Base-by-base conservation (phyloP, 2,888 invertebrate species). In the Polia nebulosa region DNA sequence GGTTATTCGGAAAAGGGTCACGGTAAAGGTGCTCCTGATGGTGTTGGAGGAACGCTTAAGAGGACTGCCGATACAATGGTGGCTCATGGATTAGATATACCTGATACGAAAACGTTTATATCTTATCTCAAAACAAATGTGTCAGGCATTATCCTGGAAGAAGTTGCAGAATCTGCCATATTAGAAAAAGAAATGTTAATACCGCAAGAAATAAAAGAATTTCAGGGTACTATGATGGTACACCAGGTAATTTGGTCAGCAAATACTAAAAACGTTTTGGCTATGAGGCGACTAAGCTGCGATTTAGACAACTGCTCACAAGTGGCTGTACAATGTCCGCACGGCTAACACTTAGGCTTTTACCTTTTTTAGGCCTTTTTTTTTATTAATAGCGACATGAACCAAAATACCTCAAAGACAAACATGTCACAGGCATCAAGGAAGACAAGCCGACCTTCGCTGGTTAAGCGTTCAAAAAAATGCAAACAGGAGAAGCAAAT, bases 1-100 rank as follows among this genome's bases (percentile, higher is more conserved):
- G n/a, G n/a, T n/a, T 70, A 59, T 34, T 57, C 55, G 22, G 69
- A 70, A 70, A 45, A 29, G 22, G 69, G 58, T 47, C 68, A 60
- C 52, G 58, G 67, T 22, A 72, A 67, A 51, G 72, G 67, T 39
- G 70, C 69, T 39, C 62, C 69, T 36, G 69, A 62, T 59, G 65
- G 70, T 49, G 65, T 70, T 22, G 73, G 64, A 32, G 68, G 57
- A 32, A 45, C 41, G 29, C 60, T 65, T n/a, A 68, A 68, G 22
- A 49, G 57, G 20, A 57, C 56, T n/a, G 56, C 61, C 22, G 64
- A 70, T 57, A 29, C 51, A 47, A 44, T 52, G 34, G 64, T 70
- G 34, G 69, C 59, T 53, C 47, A 52, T 52, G 64, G 64, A 36
- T 8, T 51, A 39, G 66, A 68, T 36, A 68, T 68, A 62, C 49